A percentile compares a stretch with the other conserved stretches of the same genome.
These are phyloP conservation scores for Heliconius aoede DNA, from an alignment of 2,888 invertebrate species.

Conservation along the genomic window DNA sequence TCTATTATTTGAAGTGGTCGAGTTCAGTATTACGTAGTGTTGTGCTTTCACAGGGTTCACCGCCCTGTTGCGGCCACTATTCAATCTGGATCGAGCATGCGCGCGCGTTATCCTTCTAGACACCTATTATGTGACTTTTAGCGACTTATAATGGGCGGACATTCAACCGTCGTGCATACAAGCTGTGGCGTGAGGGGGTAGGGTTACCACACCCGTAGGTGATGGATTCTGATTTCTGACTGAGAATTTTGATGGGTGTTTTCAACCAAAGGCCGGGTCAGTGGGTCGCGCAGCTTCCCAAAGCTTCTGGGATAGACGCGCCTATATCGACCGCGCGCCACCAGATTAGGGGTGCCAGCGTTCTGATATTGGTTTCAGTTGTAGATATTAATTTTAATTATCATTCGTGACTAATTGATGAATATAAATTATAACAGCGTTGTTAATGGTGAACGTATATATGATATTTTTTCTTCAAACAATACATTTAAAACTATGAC, in stretches of 20 bases:
- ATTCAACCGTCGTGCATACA: constrained; percentile 51
- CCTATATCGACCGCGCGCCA: constrained; percentile 81
- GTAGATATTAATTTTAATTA: neutral
- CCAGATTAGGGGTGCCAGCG: constrained; percentile 70
- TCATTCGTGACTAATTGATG: neutral
- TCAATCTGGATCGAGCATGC: constrained; percentile 57
- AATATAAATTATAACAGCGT: neutral
- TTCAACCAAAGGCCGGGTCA: constrained; percentile 80
- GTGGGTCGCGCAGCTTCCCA: constrained; percentile 86
- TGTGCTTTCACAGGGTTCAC: constrained; percentile 54
- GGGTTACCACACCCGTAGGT: constrained; percentile 56
- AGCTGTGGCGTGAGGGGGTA: constrained; percentile 63
- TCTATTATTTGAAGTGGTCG: constrained; percentile 42
- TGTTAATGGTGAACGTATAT: neutral
- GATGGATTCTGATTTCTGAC: constrained; percentile 39
- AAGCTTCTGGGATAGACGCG: constrained; percentile 76
- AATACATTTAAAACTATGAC: neutral
- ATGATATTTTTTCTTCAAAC: neutral
- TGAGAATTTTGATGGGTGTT: constrained; percentile 53
- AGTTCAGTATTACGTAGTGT: constrained; percentile 50
- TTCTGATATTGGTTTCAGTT: constrained; percentile 2
- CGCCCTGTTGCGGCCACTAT: constrained; percentile 55
- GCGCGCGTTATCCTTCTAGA: constrained; percentile 57
- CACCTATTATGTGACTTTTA: constrained; percentile 49
- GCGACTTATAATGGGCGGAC: constrained; percentile 42